Percentiles rank a stretch among this genome's conserved stretches.
Evolutionary conservation across 2,888 invertebrate species (phyloP).

Genomic region (Oeneis ivallda): DNA sequence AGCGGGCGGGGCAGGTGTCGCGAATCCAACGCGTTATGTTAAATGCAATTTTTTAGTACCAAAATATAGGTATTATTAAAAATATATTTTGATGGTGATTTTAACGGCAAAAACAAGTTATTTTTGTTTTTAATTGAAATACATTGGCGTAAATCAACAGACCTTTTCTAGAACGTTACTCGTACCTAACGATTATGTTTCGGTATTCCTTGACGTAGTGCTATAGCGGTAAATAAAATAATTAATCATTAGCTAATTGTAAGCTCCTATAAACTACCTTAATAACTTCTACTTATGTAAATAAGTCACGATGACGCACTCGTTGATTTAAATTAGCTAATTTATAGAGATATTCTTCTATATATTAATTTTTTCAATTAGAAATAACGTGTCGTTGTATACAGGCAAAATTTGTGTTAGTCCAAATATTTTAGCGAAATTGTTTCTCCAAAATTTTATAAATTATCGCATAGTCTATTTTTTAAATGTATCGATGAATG

Average conservation of each 20-base stretch:
- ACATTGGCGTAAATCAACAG: constrained; percentile 40
- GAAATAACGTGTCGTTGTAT: constrained; percentile 55
- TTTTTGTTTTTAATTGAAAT: constrained; percentile 43
- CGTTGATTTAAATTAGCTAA: constrained; percentile 55
- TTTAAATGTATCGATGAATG: constrained; percentile 43
- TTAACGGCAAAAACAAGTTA: constrained; percentile 41
- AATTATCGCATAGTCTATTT: constrained; percentile 51
- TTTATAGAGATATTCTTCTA: constrained; percentile 61
- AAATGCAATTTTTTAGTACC: constrained; percentile 50
- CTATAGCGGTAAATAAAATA: constrained; percentile 34
- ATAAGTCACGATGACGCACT: constrained; percentile 39
- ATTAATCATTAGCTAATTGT: constrained; percentile 35
- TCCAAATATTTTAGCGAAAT: constrained; percentile 73
- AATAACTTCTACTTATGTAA: constrained; percentile 35
- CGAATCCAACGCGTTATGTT: constrained; percentile 39
- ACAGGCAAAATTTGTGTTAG: constrained; percentile 63
- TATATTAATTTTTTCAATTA: constrained; percentile 55
- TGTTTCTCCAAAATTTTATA: constrained; percentile 55
- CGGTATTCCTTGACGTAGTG: constrained; percentile 35
- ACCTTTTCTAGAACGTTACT: constrained; percentile 24
- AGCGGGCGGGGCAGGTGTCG: constrained; percentile 42
- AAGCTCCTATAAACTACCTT: constrained; percentile 29
- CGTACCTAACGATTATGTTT: constrained; percentile 27
- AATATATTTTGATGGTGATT: constrained; percentile 40
- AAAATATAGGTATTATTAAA: constrained; percentile 56